These are phyloP conservation scores for Bovichtus variegatus DNA, from an alignment of 2,797 vertebrate species.

Conservation along the genomic window DNA sequence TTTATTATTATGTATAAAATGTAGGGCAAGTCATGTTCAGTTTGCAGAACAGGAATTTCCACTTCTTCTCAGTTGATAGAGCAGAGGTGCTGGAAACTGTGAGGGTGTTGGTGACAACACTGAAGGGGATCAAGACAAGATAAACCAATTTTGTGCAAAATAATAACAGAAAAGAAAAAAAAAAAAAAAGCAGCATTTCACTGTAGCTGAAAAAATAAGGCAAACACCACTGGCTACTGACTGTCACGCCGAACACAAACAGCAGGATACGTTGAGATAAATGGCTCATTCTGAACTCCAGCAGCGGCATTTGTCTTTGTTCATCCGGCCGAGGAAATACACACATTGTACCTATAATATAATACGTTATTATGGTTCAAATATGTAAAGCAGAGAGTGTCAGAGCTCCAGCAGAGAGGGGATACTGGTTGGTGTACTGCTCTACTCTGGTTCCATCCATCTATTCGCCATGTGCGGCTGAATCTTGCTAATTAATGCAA, in stretches of 20 bases:
- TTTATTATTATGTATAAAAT: neutral
- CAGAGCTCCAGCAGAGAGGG: neutral
- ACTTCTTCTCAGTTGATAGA: neutral
- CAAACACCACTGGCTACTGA: neutral
- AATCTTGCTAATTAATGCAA: constrained; percentile 78
- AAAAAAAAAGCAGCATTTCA: constrained; percentile 8
- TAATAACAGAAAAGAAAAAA: neutral
- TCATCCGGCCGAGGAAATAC: constrained; percentile 11
- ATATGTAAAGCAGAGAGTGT: neutral
- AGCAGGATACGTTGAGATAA: constrained; percentile 21
- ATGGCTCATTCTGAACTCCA: constrained; percentile 8
- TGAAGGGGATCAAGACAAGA: constrained; percentile 15
- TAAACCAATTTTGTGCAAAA: constrained; percentile 23
- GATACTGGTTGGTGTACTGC: constrained; percentile 10
- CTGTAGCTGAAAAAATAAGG: neutral
- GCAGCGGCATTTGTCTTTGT: constrained; percentile 6
- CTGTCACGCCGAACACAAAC: constrained; percentile 2
- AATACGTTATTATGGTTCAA: neutral
- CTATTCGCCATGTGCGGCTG: constrained; percentile 22
- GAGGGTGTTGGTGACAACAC: neutral
- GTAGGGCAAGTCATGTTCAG: neutral
- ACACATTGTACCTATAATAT: neutral
- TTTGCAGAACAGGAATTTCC: neutral
- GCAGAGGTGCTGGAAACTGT: neutral
- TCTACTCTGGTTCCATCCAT: constrained; percentile 26